phyloP scores from a whole-genome alignment of 1,140 invertebrate species.

The Drosophila repletoides region DNA sequence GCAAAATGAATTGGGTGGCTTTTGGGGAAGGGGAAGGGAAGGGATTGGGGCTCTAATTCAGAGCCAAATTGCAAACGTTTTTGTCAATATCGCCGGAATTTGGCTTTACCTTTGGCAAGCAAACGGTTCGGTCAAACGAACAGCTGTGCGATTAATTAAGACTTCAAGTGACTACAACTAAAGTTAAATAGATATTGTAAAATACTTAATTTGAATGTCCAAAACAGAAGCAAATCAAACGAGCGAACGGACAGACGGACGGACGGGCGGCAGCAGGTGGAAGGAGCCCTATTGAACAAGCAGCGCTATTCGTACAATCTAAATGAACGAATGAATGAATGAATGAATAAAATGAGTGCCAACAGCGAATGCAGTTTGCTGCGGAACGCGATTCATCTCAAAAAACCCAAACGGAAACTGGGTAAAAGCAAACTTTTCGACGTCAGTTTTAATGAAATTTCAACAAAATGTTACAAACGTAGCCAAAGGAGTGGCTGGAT shows the following conservation, averaged over 20 bases:
- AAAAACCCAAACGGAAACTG: constrained; percentile 26
- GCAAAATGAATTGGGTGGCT: background rate
- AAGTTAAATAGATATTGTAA: constrained; percentile 71
- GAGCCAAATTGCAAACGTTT: constrained; percentile 36
- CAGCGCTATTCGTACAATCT: constrained; percentile 34
- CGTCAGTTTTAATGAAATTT: constrained; percentile 76
- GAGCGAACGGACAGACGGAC: constrained; percentile 45
- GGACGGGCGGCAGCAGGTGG: too few relatives aligned
- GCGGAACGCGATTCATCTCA: constrained; percentile 7
- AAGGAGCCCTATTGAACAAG: constrained; percentile 53
- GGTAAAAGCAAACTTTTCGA: constrained; percentile 65
- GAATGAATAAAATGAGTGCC: constrained; percentile 38
- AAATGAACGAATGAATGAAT: constrained; percentile 33
- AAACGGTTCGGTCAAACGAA: background rate
- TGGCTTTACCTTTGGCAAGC: constrained; percentile 31
- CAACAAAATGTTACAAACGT: constrained; percentile 75
- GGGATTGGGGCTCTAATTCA: background rate
- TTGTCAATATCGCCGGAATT: constrained; percentile 30
- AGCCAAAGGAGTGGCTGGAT: constrained; percentile 13
- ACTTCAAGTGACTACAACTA: constrained; percentile 69
- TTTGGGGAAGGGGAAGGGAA: constrained; percentile 1
- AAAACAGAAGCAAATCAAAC: constrained; percentile 47
- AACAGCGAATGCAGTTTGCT: constrained; percentile 17
- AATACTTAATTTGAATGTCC: constrained; percentile 58
- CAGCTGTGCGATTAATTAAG: constrained; percentile 65